A percentile compares a stretch with the other conserved stretches of the same genome.
Evolutionary conservation across 2,113 vertebrate species (phyloP).

Genomic region (Tragelaphus strepsiceros): DNA sequence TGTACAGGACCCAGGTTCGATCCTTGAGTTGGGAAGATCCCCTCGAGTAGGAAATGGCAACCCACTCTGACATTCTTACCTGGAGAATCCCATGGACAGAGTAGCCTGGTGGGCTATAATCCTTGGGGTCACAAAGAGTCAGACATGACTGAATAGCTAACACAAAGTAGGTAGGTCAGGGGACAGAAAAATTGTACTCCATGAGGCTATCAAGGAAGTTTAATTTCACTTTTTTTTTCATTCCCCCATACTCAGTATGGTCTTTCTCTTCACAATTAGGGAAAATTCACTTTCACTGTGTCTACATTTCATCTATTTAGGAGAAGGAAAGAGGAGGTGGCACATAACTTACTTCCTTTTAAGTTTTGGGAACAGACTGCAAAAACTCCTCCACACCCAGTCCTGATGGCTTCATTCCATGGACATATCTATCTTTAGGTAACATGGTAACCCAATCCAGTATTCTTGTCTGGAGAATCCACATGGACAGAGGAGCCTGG

Average conservation of each 20-base stretch:
- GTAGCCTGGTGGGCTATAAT: neutral
- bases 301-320: neutral
- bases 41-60: neutral
- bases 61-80: neutral
- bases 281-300: neutral
- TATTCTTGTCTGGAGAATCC: neutral
- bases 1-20: neutral
- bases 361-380: neutral
- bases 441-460: neutral
- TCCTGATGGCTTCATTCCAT: neutral
- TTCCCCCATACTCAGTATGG: neutral
- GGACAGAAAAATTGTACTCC: neutral
- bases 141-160: neutral
- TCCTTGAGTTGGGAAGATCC: neutral
- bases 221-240: neutral
- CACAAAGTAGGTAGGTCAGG: neutral
- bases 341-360: neutral
- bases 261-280: neutral
- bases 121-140: neutral
- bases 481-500: neutral
- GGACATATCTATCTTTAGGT: accelerated
- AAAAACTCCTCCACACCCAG: neutral
- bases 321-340: neutral
- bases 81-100: neutral
- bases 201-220: neutral